Percentiles rank a stretch among this genome's conserved stretches.
phyloP scores from a whole-genome alignment of 2,888 invertebrate species.

The Brachyopa scutellaris region DNA sequence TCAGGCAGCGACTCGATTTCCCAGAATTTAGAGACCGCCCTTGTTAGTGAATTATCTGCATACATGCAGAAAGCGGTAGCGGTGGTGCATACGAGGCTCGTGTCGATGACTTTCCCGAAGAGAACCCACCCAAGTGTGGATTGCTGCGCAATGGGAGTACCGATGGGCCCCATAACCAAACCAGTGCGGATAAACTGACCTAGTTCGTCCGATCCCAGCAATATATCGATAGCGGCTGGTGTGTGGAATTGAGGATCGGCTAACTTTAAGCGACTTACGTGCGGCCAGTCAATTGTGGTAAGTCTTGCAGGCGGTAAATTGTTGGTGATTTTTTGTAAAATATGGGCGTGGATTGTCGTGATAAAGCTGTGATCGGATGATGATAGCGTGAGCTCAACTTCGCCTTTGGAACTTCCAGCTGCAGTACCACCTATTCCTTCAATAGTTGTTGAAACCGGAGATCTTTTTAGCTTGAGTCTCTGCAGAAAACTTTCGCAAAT shows the following conservation, averaged over 20 bases:
- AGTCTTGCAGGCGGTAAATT: conserved; percentile 39
- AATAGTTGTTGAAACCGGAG: conserved; percentile 3
- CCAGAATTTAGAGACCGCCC: conserved; percentile 30
- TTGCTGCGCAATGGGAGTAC: too few species aligned
- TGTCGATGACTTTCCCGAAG: too few species aligned
- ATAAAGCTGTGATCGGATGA: background rate
- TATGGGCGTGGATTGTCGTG: conserved; percentile 23
- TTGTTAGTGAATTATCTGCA: too few species aligned
- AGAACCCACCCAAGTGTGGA: too few species aligned
- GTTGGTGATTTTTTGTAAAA: conserved; percentile 58
- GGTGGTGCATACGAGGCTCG: too few species aligned
- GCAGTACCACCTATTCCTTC: conserved; percentile 42
- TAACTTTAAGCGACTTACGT: conserved; percentile 27
- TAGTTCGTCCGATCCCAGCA: conserved; percentile 59
- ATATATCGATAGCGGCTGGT: conserved; percentile 25
- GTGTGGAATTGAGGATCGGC: conserved; percentile 55
- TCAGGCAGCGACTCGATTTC: conserved; percentile 21
- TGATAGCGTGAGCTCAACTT: conserved; percentile 23
- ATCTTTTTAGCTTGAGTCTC: conserved; percentile 39
- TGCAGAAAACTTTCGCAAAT: conserved; percentile 32
- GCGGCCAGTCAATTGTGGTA: conserved; percentile 25
- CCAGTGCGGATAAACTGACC: conserved; percentile 25
- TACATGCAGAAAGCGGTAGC: too few species aligned
- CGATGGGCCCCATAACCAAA: too few species aligned
- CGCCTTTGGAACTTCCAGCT: conserved; percentile 40